Percentiles rank a stretch among this genome's conserved stretches.
phyloP scores from a whole-genome alignment of 1,140 invertebrate genomes.

The Diabrotica virgifera region DNA sequence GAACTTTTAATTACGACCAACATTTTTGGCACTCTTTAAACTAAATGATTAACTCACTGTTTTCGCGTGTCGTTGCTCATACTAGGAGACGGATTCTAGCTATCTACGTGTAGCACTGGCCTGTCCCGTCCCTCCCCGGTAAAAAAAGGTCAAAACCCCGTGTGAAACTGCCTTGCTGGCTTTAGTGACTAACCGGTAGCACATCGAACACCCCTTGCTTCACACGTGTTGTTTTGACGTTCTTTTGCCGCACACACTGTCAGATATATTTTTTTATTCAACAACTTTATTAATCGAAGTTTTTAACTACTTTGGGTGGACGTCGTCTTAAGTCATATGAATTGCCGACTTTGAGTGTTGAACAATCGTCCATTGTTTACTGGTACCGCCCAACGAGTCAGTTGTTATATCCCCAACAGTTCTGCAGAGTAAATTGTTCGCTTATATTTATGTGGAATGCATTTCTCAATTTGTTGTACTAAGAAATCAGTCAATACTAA shows the following conservation, averaged over 20 bases:
- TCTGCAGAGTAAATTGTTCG: too few relatives aligned
- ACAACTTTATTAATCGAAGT: neutral
- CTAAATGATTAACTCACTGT: too few relatives aligned
- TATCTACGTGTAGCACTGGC: conserved; percentile 48
- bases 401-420: too few relatives aligned
- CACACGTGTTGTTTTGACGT: conserved; percentile 50
- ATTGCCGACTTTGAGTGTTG: conserved; percentile 8
- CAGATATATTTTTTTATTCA: conserved; percentile 16
- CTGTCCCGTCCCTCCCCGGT: conserved; percentile 49
- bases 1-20: too few relatives aligned
- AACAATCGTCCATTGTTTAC: too few relatives aligned
- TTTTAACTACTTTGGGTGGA: neutral
- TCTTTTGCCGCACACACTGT: conserved; percentile 48
- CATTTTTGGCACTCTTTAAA: too few relatives aligned
- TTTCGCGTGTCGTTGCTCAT: neutral
- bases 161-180: conserved; percentile 48
- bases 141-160: conserved; percentile 50
- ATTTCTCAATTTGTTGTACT: too few relatives aligned
- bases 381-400: too few relatives aligned
- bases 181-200: conserved; percentile 51
- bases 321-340: conserved; percentile 9
- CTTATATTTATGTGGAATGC: too few relatives aligned
- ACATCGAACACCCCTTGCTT: conserved; percentile 44
- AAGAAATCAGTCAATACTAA: too few relatives aligned
- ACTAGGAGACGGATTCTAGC: conserved; percentile 22